Conservation (phyloP, 2,113 vertebrate genomes). For the Xenus cinereus region DNA sequence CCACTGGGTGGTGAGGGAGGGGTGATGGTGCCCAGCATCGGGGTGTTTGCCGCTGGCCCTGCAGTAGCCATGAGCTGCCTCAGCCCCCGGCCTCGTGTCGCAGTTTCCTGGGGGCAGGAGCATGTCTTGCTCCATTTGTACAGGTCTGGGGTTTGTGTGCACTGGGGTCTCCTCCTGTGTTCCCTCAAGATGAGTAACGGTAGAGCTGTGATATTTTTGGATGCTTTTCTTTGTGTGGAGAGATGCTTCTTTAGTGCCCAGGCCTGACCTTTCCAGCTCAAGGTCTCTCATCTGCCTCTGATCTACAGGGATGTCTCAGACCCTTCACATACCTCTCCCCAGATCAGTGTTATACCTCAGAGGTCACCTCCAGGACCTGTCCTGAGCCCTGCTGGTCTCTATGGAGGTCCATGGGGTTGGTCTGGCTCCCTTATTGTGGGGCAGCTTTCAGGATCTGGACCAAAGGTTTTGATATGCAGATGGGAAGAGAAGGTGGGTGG, state of each 20-base stretch:
- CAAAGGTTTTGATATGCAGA: background rate
- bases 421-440: background rate
- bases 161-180: background rate
- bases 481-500: background rate
- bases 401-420: background rate
- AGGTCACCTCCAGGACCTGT: background rate
- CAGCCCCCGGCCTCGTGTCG: accelerated
- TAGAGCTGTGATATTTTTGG: background rate
- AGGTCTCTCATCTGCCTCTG: background rate
- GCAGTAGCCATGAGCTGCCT: background rate
- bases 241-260: background rate
- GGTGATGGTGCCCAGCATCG: accelerated
- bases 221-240: background rate
- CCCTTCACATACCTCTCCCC: background rate
- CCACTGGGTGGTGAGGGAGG: background rate
- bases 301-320: background rate
- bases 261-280: background rate
- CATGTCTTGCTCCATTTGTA: background rate
- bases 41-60: background rate
- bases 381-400: background rate
- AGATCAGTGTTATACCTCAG: background rate
- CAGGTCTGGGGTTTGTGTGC: background rate
- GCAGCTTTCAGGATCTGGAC: background rate
- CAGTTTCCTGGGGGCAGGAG: background rate
- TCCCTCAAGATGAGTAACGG: background rate